These are phyloP conservation scores for Squalus acanthias DNA, from an alignment of 2,797 vertebrate species.

Conservation along the genomic window DNA sequence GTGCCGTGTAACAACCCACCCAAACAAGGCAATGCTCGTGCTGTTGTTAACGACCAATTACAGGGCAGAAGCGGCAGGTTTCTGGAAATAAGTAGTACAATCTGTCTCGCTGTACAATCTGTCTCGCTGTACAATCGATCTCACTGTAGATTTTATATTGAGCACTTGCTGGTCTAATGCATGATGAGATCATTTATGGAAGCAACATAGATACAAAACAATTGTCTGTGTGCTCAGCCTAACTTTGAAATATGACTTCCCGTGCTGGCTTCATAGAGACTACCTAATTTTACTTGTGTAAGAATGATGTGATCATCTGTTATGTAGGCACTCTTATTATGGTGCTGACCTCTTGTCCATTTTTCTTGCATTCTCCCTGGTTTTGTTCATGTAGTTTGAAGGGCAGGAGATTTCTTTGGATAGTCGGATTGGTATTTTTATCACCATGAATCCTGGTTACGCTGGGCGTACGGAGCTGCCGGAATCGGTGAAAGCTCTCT, in stretches of 20 bases:
- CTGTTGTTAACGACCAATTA: background rate
- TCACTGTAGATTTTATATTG: background rate
- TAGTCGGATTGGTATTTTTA: conserved; percentile 85
- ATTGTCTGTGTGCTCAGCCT: background rate
- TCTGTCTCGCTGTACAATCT: background rate
- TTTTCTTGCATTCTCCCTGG: background rate
- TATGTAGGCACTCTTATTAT: background rate
- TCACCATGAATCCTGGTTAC: conserved; percentile 97
- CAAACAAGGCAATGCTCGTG: background rate
- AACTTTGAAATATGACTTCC: background rate
- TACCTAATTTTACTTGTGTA: background rate
- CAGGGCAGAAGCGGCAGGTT: background rate
- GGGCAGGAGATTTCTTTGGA: conserved; percentile 86
- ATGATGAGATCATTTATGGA: background rate
- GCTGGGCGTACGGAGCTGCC: conserved; percentile 91
- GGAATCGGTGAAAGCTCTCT: conserved; percentile 92
- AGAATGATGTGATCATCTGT: background rate
- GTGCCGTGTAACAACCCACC: background rate
- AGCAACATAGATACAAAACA: background rate
- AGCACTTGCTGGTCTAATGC: background rate
- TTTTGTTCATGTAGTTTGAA: conserved; percentile 71
- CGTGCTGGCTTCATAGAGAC: background rate
- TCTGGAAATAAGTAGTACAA: background rate
- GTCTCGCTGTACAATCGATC: background rate
- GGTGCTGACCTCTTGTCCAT: background rate